Percentiles rank a stretch among this genome's conserved stretches.
Evolutionary conservation across 2,113 vertebrate genomes (phyloP).

Genomic region (Brienomyrus longianalis): DNA sequence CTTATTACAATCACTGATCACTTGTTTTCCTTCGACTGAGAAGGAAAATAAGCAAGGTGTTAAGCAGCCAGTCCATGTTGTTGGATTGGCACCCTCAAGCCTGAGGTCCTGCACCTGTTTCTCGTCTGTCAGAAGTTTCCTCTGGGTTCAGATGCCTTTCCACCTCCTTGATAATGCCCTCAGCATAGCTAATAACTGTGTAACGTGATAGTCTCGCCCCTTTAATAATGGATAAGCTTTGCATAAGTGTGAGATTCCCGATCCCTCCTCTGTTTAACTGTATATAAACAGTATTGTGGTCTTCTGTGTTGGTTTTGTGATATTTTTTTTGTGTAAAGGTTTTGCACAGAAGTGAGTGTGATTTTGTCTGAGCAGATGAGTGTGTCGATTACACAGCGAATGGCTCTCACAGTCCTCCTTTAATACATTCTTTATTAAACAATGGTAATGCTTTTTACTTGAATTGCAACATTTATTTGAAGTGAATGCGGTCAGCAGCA

Average conservation of each 20-base stretch:
- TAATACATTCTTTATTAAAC: conserved; percentile 18
- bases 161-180: neutral
- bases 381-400: neutral
- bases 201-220: neutral
- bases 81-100: neutral
- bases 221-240: neutral
- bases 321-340: neutral
- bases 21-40: neutral
- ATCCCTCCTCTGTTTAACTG: neutral
- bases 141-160: neutral
- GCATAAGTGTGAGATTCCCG: conserved; percentile 10
- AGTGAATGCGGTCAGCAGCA: neutral
- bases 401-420: neutral
- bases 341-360: neutral
- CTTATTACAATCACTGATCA: neutral
- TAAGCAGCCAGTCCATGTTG: neutral
- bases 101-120: neutral
- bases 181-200: neutral
- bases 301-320: conserved; percentile 2
- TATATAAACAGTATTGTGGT: neutral
- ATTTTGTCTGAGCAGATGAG: neutral
- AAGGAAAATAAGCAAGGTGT: neutral
- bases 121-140: neutral
- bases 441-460: neutral
- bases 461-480: neutral